Evolutionary conservation across 2,888 invertebrate species (phyloP), one percentile per base, ranked within the genome.

Genomic region (Hoplodrina blanda): DNA sequence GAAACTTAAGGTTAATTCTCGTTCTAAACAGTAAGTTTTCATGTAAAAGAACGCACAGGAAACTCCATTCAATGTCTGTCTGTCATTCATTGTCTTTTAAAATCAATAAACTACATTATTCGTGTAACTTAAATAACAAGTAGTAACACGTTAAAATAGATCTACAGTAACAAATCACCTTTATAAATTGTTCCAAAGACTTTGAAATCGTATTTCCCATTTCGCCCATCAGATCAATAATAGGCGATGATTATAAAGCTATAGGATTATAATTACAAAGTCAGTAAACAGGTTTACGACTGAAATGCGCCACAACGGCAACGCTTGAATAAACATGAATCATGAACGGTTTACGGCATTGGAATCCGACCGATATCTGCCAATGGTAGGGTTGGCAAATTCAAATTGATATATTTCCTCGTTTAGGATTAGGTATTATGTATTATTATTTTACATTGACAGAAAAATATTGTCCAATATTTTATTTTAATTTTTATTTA

Each of bases 261-360:
- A 60, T 71, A 78, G 63, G 77, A 76, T 75, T 84, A 85, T 83
- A 84, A 88, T 85, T 84, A 87, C 79, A 77, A 82, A 84, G 80
- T 80, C 79, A 82, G 77, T 84, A 82, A 84, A 76, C 67, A 84
- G 82, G 84, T 89, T 90, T 89, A 89, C 79, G 86, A 85, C 83
- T 83, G 83, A 83, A 87, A 88, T 85, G 87, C 85, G 81, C 75
- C 85, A 62, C 81, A 73, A 64, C 73, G 75, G 79, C 76, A 78
- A 69, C 82, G 84, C 90, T 88, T 91, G 91, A 92, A 92, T 91
- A 91, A 91, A 91, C 91, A 91, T 91, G 90, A 91, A 88, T 89
- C 89, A 89, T 89, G 89, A 90, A 91, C 87, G 88, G 87, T 88
- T 90, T 88, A 89, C 82, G 67, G 82, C 83, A 73, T 85, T 86